Conservation (phyloP, 1,140 invertebrate species). For the Coboldia fuscipes region DNA sequence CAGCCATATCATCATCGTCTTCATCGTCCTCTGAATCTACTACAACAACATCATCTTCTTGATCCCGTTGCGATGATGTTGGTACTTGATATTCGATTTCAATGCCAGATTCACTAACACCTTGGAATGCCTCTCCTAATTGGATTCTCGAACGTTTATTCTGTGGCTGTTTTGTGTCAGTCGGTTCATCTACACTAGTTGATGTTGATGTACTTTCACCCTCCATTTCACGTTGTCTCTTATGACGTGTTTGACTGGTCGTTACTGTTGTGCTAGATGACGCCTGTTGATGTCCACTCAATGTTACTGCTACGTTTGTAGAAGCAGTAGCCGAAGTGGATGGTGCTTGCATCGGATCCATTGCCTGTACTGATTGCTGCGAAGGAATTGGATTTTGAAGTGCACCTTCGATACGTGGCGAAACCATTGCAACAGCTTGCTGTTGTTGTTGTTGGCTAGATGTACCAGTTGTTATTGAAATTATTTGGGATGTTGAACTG, state of each 20-base stretch:
- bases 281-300: conserved; percentile 28
- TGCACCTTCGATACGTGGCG: conserved; percentile 40
- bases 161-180: conserved; percentile 17
- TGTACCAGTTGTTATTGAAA: too few relatives aligned
- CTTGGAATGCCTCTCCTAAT: conserved; percentile 11
- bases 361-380: conserved; percentile 14
- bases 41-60: conserved; percentile 58
- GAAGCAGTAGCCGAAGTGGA: conserved; percentile 14
- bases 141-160: conserved; percentile 22
- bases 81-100: conserved; percentile 57
- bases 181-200: conserved; percentile 25
- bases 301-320: conserved; percentile 13
- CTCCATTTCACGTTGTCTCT: conserved; percentile 31
- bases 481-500: conserved; percentile 1
- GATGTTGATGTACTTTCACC: too few relatives aligned
- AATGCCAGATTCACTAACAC: conserved; percentile 27
- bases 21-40: conserved; percentile 46
- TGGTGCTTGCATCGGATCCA: conserved; percentile 22
- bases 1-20: conserved; percentile 27
- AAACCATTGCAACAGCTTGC: conserved; percentile 48
- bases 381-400: conserved; percentile 11
- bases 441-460: conserved; percentile 20
- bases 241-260: conserved; percentile 33
- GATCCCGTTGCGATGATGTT: conserved; percentile 59
- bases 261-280: conserved; percentile 34